Evolutionary conservation across 2,888 invertebrate genomes (phyloP), one percentile per base, ranked within the genome.

Genomic region (Archips xylosteana): DNA sequence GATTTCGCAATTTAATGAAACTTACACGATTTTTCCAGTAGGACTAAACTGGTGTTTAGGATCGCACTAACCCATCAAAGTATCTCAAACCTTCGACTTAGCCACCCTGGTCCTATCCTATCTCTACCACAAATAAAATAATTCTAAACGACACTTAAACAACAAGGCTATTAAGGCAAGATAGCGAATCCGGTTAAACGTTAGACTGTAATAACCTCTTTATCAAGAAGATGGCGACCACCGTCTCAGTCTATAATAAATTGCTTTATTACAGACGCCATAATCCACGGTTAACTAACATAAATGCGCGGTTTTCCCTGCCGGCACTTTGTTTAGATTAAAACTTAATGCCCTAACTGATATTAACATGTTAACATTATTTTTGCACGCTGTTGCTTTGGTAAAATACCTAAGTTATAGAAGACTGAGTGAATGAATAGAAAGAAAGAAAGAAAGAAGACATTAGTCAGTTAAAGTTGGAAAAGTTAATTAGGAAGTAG

Each of bases 271-370:
- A 89, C 83, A 81, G 77, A 77, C 82, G 81, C 86, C 85, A 87
- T 93, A 92, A 93, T 93, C 93, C 90, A 82, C 79, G 87, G 88
- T 88, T 92, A 93, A 93, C 91, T 91, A 92, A 90, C 92, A 92
- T 91, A 87, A 92, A 92, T 92, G 92, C 89, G 82, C 78, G 81
- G 86, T 85, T 85, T 80, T 83, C 76, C 82, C 79, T 76, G 72
- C 75, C 77, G 84, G 85, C 90, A 89, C 86, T 93, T 92, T 93
- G 90, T 93, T 90, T 89, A 92, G 91, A 93, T 93, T 93, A 92
- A 89, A 92, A 90, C 85, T 77, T 89, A 89, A 89, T 87, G 77
- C 85, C 80, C 75, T 79, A 78, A 81, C 81, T 80, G 82, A 86
- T 85, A 87, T 89, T 88, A 89, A 85, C 82, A 82, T 78, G 81